Base-by-base conservation (phyloP, 2,797 vertebrate genomes). In the Eleutherodactylus coqui region DNA sequence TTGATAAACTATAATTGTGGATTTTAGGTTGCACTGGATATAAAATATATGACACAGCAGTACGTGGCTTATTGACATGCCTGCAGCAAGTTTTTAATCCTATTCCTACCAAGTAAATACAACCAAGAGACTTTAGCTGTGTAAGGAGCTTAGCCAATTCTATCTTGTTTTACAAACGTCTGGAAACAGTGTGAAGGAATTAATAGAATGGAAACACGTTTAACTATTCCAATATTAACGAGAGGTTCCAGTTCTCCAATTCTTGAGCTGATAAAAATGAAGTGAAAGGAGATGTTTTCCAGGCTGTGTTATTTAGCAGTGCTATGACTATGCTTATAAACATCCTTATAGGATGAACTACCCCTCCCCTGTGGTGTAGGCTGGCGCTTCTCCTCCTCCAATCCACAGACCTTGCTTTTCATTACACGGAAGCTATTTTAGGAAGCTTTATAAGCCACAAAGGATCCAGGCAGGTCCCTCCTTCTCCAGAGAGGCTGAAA, bases 391-490 rank as follows among this genome's bases (percentile, higher is more conserved):
- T 32, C 79, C 58, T 83, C 51, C 77, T 79, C 85, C 80, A 77
- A 32, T 34, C 81, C 41, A 55, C 64, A 47, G 19, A 47, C 51
- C 75, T 75, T 41, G 47, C 49, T 60, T n/a, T 47, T 64, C 41
- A 29, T 38, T 73, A 83, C 75, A 75, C 8, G 16, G 58, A 73
- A 32, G 81, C 82, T 87, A 87, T 87, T 87, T 87, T 87, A 73
- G 86, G 86, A 84, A 79, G 53, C 86, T 87, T 87, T 84, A 87
- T 87, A 87, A 87, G 53, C 43, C 84, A 80, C 75, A 67, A 34
- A 29, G 75, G 58, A 51, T 79, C 45, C 45, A 32, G 41, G 87
- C 53, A 82, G 75, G 45, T 77, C 58, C 29, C 34, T 79, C 45
- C 81, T 51, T 85, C 55, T 77, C 69, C 69, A 75, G 72, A 60